phyloP scores from a whole-genome alignment of 2,113 vertebrate species.

The Malaclemys terrapin region DNA sequence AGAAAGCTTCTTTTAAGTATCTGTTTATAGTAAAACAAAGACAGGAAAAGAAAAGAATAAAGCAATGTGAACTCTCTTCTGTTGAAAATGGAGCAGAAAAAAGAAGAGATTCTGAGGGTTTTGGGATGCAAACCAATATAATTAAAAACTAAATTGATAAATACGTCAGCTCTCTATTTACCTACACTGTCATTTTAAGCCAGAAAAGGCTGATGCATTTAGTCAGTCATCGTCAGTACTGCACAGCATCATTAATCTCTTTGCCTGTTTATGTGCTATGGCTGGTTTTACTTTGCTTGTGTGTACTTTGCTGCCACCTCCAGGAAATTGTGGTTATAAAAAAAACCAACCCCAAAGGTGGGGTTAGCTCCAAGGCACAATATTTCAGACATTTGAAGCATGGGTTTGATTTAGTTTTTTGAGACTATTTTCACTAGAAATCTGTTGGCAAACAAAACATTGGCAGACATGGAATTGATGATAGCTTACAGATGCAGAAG shows the following conservation, averaged over 20 bases:
- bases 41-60: conserved; percentile 27
- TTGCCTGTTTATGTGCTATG: conserved; percentile 2
- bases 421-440: not conserved
- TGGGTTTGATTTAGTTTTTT: not conserved
- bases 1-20: conserved; percentile 27
- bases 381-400: not conserved
- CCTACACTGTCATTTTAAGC: conserved; percentile 59
- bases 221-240: conserved; percentile 48
- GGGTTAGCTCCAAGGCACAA: not conserved
- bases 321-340: conserved; percentile 60
- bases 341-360: not conserved
- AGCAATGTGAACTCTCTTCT: not conserved
- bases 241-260: conserved; percentile 57
- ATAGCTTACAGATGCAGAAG: conserved; percentile 4
- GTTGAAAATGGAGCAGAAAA: not conserved
- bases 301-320: conserved; percentile 82
- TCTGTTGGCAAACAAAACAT: conserved; percentile 16
- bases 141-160: conserved; percentile 64
- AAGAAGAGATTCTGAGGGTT: not conserved
- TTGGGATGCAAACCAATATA: conserved; percentile 24
- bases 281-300: conserved; percentile 18
- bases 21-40: not conserved
- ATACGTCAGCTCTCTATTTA: conserved; percentile 56
- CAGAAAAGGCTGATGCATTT: conserved; percentile 53
- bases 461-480: not conserved